Evolutionary conservation across 35 echinoderm and acorn worm genomes (phyloP).

Genomic region (Lytechinus pictus): DNA sequence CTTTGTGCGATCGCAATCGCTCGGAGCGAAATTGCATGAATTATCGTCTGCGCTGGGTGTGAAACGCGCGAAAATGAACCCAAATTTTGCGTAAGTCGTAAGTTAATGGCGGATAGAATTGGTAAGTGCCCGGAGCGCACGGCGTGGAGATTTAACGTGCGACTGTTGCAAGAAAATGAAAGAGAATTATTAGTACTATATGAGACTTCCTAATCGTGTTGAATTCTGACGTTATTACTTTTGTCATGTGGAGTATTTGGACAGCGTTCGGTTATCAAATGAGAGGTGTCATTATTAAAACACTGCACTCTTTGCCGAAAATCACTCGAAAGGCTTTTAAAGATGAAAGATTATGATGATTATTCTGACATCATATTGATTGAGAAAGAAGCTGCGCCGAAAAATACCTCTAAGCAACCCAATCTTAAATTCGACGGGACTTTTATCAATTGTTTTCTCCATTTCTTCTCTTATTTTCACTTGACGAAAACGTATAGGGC

Average conservation of each 20-base stretch:
- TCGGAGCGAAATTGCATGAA: conserved; percentile 30
- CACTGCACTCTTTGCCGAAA: not conserved
- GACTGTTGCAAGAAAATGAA: not conserved
- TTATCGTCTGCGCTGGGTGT: conserved; percentile 43
- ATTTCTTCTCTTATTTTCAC: too few species aligned
- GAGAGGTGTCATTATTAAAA: not conserved
- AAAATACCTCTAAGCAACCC: not conserved
- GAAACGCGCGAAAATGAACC: conserved; percentile 39
- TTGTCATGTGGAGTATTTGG: conserved; percentile 18
- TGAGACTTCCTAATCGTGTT: conserved; percentile 31
- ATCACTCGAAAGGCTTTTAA: not conserved
- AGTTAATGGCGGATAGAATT: conserved; percentile 25
- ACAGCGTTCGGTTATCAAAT: conserved; percentile 19
- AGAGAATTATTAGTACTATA: not conserved
- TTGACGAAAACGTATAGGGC: too few species aligned
- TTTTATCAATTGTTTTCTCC: not conserved
- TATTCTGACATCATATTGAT: conserved; percentile 13
- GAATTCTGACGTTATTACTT: conserved; percentile 14
- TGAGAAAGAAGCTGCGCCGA: not conserved
- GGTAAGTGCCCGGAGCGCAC: not conserved
- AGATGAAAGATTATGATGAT: conserved; percentile 14
- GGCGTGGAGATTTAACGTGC: not conserved
- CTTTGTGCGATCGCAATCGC: conserved; percentile 48
- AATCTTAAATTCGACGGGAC: not conserved
- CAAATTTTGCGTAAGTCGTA: conserved; percentile 42